Base-by-base conservation (phyloP, 1,140 invertebrate species). In the Leguminivora glycinivorella region DNA sequence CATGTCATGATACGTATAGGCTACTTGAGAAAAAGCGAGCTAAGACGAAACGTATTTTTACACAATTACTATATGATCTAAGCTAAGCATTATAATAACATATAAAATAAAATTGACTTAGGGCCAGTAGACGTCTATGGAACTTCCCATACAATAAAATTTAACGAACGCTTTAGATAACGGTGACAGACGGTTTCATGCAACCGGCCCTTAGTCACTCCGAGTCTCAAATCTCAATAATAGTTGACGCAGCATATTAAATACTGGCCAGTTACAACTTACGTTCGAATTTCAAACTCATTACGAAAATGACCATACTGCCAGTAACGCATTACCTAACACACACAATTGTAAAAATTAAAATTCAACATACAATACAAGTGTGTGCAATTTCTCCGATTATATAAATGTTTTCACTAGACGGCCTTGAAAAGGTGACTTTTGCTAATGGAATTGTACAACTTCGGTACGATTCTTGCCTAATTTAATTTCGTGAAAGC, bases 401-500 rank as follows among this genome's bases (percentile, higher is more conserved):
- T 63, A 63, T 17, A 63, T 63, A 63, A 63, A 63, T n/a, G 58
- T 63, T 31, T 63, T 19, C 58, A 63, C 56, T 60, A 34, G 58
- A 63, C 58, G 31, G 29, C 58, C 26, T 63, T 63, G 58, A 63
- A 63, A 63, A 63, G n/a, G 24, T 29, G 58, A 63, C 58, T 52
- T 52, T 52, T 22, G 47, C 9, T 52, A 52, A 52, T 52, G 47
- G 22, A 52, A 52, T 52, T 52, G 19, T 52, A 52, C 47, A 22
- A 52, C 47, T 52, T 22, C 47, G 47, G 47, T 22, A 1, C 47
- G n/a, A 52, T 22, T 52, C 19, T 6, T 52, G 47, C n/a, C 7
- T 52, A 52, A 52, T 52, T 22, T 17, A 1, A 52, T 52, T 52
- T 0, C 4, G 47, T 22, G 14, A 9, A 22, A 22, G 47, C 47